These are phyloP conservation scores for Decapterus maruadsi DNA, from an alignment of 2,797 vertebrate genomes.

Conservation along the genomic window DNA sequence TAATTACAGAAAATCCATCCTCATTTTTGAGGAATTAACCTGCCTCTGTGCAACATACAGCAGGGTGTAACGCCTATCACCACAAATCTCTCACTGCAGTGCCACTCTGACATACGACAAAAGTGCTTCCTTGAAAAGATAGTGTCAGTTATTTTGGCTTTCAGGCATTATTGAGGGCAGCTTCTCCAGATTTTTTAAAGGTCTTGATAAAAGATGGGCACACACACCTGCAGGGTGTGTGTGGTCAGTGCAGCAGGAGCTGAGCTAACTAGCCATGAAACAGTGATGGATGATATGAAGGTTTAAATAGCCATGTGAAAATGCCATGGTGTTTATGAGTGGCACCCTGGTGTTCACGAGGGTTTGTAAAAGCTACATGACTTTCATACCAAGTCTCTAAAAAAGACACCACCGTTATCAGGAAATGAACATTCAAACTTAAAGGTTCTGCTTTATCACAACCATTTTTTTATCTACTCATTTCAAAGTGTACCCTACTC, in stretches of 20 bases:
- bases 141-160: constrained; percentile 6
- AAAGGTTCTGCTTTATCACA: too few relatives aligned
- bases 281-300: constrained; percentile 74
- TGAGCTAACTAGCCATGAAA: constrained; percentile 77
- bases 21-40: constrained; percentile 19
- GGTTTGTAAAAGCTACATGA: constrained; percentile 30
- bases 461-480: too few relatives aligned
- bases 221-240: constrained; percentile 41
- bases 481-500: too few relatives aligned
- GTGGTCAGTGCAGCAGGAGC: constrained; percentile 66
- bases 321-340: constrained; percentile 68
- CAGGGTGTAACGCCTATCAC: neutral
- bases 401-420: neutral
- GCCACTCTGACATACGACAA: neutral
- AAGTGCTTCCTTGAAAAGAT: neutral
- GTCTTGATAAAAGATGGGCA: constrained; percentile 51
- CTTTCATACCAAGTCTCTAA: constrained; percentile 28
- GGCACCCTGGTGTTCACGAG: constrained; percentile 34
- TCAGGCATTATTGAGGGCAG: constrained; percentile 28
- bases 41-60: neutral
- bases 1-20: constrained; percentile 10
- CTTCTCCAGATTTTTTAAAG: constrained; percentile 58
- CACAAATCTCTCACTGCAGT: neutral
- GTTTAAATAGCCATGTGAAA: constrained; percentile 66
- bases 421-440: neutral